Conservation (phyloP, 2,113 vertebrate genomes). For the Thermophis baileyi region DNA sequence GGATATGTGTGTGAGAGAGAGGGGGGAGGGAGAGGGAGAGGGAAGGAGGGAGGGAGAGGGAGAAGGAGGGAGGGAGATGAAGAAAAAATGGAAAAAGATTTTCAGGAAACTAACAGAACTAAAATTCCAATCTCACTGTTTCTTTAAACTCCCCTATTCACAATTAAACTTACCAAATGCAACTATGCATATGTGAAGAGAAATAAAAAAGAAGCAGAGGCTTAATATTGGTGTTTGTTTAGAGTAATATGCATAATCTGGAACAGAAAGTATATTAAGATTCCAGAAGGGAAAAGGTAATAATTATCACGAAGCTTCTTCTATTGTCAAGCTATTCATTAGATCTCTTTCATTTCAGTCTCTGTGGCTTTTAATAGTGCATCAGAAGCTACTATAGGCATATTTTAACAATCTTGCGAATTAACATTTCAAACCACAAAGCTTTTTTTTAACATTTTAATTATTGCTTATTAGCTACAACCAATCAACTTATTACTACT, state of each 20-base stretch:
- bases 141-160: background rate
- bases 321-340: background rate
- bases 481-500: constrained; percentile 53
- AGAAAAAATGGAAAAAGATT: background rate
- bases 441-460: constrained; percentile 51
- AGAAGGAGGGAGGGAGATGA: background rate
- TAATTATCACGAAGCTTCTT: background rate
- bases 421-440: constrained; percentile 53
- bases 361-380: constrained; percentile 48
- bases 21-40: background rate
- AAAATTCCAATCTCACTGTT: background rate
- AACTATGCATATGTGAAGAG: background rate
- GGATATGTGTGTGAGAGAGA: background rate
- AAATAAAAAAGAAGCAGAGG: background rate
- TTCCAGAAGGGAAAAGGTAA: background rate
- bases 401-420: constrained; percentile 35
- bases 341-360: constrained; percentile 22
- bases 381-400: constrained; percentile 41
- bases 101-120: background rate
- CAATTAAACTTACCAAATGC: background rate
- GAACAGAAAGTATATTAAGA: background rate
- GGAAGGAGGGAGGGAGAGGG: too few relatives aligned
- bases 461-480: constrained; percentile 55
- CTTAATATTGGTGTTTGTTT: background rate
- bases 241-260: background rate